These are phyloP conservation scores for Perca schrenkii DNA, from an alignment of 2,113 vertebrate species.

Conservation along the genomic window DNA sequence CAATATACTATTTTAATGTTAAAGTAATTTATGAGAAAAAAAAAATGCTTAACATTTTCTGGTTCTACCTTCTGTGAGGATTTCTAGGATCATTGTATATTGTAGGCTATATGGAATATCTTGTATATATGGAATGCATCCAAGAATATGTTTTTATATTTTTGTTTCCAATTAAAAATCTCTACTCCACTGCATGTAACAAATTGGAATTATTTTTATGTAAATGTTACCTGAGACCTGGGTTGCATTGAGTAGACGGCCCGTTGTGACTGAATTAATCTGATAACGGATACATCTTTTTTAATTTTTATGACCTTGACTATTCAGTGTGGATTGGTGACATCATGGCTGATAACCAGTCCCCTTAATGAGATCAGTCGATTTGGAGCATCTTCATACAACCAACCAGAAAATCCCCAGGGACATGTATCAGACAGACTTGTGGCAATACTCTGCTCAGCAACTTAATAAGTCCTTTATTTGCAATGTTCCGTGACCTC, in stretches of 20 bases:
- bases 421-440: constrained; percentile 11
- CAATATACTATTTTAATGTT: background rate
- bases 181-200: no score
- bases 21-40: background rate
- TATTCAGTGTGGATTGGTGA: background rate
- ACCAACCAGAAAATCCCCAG: background rate
- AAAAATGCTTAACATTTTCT: background rate
- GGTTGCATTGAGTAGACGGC: background rate
- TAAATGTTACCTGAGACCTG: background rate
- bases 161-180: background rate
- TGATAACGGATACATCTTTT: background rate
- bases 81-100: no score
- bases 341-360: background rate
- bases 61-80: background rate
- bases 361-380: background rate
- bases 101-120: no score
- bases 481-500: constrained; percentile 83
- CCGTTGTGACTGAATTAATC: background rate
- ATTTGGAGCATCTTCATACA: background rate
- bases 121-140: no score
- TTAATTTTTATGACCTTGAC: no score
- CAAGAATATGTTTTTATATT: no score
- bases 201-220: background rate
- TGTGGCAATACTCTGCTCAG: constrained; percentile 59
- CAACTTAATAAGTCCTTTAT: constrained; percentile 87